Percentiles rank a stretch among this genome's conserved stretches.
These are phyloP conservation scores for Xestia rhomboidea DNA, from an alignment of 2,888 invertebrate genomes.

Conservation along the genomic window DNA sequence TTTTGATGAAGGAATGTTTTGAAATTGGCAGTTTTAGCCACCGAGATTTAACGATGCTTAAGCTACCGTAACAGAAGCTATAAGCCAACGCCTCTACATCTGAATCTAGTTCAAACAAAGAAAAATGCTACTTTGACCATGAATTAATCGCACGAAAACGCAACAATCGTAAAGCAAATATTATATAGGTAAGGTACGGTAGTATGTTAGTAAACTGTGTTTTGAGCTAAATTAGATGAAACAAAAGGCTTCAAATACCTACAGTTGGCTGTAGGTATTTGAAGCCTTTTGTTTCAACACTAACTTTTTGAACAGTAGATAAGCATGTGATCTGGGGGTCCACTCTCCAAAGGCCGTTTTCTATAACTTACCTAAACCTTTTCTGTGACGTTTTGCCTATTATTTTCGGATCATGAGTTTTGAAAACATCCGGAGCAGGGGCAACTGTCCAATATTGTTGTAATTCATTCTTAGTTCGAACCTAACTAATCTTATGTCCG, in stretches of 20 bases:
- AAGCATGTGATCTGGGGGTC: not conserved
- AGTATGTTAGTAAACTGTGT: not conserved
- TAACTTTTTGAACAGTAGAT: not conserved
- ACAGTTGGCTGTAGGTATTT: not conserved
- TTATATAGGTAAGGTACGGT: not conserved
- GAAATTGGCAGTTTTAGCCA: not conserved
- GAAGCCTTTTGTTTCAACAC: not conserved
- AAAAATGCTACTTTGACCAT: slow-evolving; percentile 23
- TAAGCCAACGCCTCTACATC: not conserved
- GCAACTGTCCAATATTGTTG: not conserved
- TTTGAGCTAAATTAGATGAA: slow-evolving; percentile 2
- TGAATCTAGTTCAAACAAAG: slow-evolving; percentile 5
- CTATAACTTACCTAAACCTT: too few relatives aligned
- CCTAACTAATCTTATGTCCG: not conserved
- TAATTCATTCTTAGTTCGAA: not conserved
- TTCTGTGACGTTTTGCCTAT: not conserved
- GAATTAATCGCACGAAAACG: slow-evolving; percentile 34
- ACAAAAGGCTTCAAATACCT: too few relatives aligned
- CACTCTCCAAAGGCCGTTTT: not conserved
- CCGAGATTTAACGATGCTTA: not conserved
- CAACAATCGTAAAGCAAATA: slow-evolving; percentile 10
- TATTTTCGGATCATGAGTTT: not conserved
- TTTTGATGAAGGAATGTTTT: not conserved
- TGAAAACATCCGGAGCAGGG: not conserved
- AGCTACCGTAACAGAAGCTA: not conserved